Evolutionary conservation across 2,888 invertebrate species (phyloP).

Genomic region (Amorpha juglandis): DNA sequence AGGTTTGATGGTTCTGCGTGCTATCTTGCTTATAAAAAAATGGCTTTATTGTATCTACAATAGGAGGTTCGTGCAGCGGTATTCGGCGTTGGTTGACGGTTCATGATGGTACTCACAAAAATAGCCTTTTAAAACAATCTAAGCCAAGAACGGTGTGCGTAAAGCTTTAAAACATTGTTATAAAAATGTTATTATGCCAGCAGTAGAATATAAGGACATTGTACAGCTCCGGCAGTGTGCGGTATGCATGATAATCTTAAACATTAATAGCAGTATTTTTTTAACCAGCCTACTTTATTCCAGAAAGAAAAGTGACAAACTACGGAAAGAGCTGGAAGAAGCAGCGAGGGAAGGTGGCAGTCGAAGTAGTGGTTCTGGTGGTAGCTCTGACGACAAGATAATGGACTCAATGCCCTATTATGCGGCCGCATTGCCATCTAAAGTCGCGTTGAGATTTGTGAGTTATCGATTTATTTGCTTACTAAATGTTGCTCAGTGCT

Average conservation of each 20-base stretch:
- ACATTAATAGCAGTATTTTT: background rate
- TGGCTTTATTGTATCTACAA: constrained; percentile 13
- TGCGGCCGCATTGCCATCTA: constrained; percentile 85
- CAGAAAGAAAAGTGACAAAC: constrained; percentile 94
- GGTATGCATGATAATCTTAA: constrained; percentile 23
- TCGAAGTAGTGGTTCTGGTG: constrained; percentile 69
- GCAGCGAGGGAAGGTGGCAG: constrained; percentile 90
- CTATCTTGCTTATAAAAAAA: background rate
- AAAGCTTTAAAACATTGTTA: constrained; percentile 12
- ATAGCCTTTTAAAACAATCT: background rate
- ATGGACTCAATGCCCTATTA: constrained; percentile 76
- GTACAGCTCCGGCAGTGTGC: constrained; percentile 14
- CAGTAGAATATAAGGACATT: background rate
- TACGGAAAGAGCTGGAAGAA: constrained; percentile 95
- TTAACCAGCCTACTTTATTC: constrained; percentile 49
- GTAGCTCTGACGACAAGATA: constrained; percentile 70
- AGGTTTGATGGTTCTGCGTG: constrained; percentile 1
- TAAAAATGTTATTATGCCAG: background rate
- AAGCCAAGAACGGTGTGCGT: background rate
- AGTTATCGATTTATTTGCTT: constrained; percentile 56
- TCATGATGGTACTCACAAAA: background rate
- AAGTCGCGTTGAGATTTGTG: constrained; percentile 90
- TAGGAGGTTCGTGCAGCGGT: background rate
- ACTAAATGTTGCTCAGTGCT: too few relatives aligned
- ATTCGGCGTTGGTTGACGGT: constrained; percentile 2